These are phyloP conservation scores for Operophtera brumata DNA, from an alignment of 2,888 invertebrate genomes.

Conservation along the genomic window DNA sequence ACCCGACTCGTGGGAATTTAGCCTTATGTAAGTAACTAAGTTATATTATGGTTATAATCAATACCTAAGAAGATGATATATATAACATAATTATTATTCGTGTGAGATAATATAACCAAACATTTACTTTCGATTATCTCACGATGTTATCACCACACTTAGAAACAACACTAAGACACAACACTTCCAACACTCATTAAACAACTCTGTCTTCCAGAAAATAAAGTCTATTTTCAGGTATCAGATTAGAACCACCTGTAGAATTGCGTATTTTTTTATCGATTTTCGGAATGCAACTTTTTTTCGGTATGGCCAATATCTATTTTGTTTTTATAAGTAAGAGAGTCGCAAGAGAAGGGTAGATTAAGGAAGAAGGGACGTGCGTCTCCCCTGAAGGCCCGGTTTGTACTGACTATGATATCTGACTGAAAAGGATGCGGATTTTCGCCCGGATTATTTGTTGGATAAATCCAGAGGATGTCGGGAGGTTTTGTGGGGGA, in stretches of 20 bases:
- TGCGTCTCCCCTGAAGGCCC: constrained; percentile 16
- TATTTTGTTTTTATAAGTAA: constrained; percentile 12
- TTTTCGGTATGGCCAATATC: not conserved
- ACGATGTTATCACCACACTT: constrained; percentile 19
- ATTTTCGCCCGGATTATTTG: constrained; percentile 8
- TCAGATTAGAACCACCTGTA: constrained; percentile 43
- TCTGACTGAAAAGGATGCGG: constrained; percentile 15
- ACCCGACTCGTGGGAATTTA: not conserved
- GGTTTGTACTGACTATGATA: constrained; percentile 24
- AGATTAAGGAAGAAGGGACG: constrained; percentile 19
- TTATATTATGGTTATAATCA: not conserved
- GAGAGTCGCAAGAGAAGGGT: constrained; percentile 10
- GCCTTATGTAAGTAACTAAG: not conserved
- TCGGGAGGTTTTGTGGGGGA: not conserved
- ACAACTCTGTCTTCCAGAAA: constrained; percentile 29
- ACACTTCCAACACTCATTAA: constrained; percentile 15
- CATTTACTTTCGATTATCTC: constrained; percentile 15
- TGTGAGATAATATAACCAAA: constrained; percentile 1
- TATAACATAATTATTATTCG: not conserved
- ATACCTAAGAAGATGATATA: not conserved
- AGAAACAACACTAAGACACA: constrained; percentile 22
- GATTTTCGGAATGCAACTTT: constrained; percentile 11
- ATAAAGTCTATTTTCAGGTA: constrained; percentile 36
- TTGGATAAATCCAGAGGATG: constrained; percentile 8
- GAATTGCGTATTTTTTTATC: constrained; percentile 33